A percentile compares a stretch with the other conserved stretches of the same genome.
Evolutionary conservation across 2,113 vertebrate species (phyloP).

Genomic region (Cyprinodon variegatus): DNA sequence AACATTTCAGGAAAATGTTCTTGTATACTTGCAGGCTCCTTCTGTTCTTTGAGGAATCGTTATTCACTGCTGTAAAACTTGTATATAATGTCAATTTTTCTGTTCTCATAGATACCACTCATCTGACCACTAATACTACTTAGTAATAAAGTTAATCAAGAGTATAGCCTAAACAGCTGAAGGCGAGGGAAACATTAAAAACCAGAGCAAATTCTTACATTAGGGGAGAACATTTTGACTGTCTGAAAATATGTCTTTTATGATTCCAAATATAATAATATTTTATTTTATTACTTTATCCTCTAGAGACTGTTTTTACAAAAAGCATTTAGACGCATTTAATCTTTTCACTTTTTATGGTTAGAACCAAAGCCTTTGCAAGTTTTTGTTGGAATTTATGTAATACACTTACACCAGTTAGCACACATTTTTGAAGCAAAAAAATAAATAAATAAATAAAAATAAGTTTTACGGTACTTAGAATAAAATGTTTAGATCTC

Average conservation of each 20-base stretch:
- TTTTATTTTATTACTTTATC: conserved; percentile 57
- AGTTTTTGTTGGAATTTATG: no score
- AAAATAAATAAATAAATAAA: no score
- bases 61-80: conserved; percentile 62
- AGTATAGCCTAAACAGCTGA: conserved; percentile 52
- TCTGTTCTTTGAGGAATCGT: conserved; percentile 42
- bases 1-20: conserved; percentile 44
- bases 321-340: background rate
- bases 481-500: background rate
- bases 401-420: conserved; percentile 6
- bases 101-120: background rate
- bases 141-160: conserved; percentile 56
- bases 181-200: conserved; percentile 45
- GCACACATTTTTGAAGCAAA: conserved; percentile 9
- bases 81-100: conserved; percentile 54
- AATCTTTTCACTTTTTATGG: background rate
- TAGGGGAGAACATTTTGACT: conserved; percentile 25
- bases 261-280: conserved; percentile 32
- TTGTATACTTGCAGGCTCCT: conserved; percentile 32
- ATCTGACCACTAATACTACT: conserved; percentile 42
- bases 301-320: background rate
- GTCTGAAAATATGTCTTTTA: conserved; percentile 19
- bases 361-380: background rate
- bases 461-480: no score
- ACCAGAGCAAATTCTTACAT: conserved; percentile 58